phyloP scores from a whole-genome alignment of 2,888 invertebrate species.

The Gastrophysa polygoni region DNA sequence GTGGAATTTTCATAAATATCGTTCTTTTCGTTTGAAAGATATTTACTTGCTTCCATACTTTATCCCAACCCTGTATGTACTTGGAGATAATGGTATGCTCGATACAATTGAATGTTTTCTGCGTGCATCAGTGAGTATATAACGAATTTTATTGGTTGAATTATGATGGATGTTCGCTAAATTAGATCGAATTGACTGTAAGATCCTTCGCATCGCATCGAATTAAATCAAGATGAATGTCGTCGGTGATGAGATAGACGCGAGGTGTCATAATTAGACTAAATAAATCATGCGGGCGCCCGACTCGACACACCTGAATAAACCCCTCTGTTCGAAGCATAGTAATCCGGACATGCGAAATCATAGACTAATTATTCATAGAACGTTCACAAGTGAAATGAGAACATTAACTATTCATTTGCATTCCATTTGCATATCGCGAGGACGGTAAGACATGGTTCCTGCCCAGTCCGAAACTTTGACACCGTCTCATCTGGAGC shows the following conservation, averaged over 20 bases:
- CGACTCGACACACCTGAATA: neutral
- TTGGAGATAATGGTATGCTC: too few species aligned
- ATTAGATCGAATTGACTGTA: neutral
- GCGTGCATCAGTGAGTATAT: too few species aligned
- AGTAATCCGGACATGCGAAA: slow-evolving; percentile 9
- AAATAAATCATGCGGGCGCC: neutral
- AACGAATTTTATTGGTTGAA: neutral
- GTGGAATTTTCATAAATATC: too few species aligned
- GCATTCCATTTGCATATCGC: neutral
- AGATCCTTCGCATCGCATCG: neutral
- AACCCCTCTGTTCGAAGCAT: neutral
- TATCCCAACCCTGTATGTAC: too few species aligned
- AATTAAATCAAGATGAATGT: slow-evolving; percentile 12
- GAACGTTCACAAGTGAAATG: slow-evolving; percentile 16
- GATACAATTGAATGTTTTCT: too few species aligned
- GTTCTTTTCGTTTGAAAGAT: too few species aligned
- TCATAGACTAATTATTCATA: slow-evolving; percentile 27
- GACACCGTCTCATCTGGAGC: too few species aligned
- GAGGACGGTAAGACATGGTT: neutral
- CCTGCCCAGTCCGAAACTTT: too few species aligned
- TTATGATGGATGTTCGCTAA: neutral
- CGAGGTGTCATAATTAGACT: neutral
- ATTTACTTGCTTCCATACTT: too few species aligned
- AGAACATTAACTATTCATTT: neutral
- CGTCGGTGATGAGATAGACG: neutral